Conservation (phyloP, 2,797 vertebrate genomes). For the Mallotus villosus region DNA sequence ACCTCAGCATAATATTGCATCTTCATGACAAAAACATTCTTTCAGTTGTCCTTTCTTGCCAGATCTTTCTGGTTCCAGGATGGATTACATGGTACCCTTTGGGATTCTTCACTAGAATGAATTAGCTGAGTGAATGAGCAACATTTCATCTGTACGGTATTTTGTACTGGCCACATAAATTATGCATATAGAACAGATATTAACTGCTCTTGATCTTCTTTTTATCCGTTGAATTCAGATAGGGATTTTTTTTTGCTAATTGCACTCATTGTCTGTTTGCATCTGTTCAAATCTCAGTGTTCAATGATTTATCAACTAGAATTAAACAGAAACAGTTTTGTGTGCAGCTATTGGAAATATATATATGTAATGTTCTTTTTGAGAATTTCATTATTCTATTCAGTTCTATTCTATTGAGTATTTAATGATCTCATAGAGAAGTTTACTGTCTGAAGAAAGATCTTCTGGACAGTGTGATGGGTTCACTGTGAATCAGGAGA, state of each 20-base stretch:
- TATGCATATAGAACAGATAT: constrained; percentile 75
- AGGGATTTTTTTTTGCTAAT: constrained; percentile 72
- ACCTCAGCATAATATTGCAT: constrained; percentile 27
- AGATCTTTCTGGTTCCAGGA: constrained; percentile 68
- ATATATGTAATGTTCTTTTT: no score
- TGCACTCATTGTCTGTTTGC: constrained; percentile 68
- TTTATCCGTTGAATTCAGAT: constrained; percentile 65
- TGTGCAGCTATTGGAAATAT: no score
- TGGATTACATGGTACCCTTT: constrained; percentile 66
- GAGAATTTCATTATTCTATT: no score
- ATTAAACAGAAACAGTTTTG: no score
- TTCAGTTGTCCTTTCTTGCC: constrained; percentile 35
- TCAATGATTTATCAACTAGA: neutral
- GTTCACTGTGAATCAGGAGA: no score
- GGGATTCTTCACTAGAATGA: constrained; percentile 78
- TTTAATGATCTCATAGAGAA: no score
- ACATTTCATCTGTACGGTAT: constrained; percentile 77
- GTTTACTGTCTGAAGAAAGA: no score
- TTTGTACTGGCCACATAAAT: constrained; percentile 80
- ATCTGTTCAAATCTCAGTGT: constrained; percentile 26
- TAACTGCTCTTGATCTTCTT: constrained; percentile 75
- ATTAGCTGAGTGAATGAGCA: constrained; percentile 75
- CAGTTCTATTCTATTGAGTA: no score
- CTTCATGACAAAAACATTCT: constrained; percentile 46
- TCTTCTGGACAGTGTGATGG: no score